phyloP scores from a whole-genome alignment of 2,113 vertebrate species.

The Heterocephalus glaber region DNA sequence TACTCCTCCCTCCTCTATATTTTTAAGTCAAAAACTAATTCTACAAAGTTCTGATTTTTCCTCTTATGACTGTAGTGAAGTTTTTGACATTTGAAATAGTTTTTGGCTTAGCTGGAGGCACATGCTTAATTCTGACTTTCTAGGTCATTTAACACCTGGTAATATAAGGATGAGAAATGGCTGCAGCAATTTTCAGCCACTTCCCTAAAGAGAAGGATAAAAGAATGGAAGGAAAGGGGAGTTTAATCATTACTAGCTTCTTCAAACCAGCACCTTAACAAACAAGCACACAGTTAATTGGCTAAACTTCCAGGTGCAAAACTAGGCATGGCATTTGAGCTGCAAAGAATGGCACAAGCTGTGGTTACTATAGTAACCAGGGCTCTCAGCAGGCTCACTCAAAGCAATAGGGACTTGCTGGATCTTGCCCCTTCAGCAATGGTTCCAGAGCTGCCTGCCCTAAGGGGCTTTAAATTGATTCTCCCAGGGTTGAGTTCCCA shows the following conservation, averaged over 20 bases:
- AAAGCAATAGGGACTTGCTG: conserved; percentile 54
- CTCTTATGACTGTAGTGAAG: not conserved
- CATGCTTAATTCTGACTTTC: conserved; percentile 30
- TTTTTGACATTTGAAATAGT: not conserved
- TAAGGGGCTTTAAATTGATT: conserved; percentile 25
- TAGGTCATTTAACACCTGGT: not conserved
- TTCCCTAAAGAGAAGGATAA: conserved; percentile 1
- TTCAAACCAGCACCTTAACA: conserved; percentile 6
- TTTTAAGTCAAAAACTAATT: conserved; percentile 43
- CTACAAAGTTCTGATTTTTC: not conserved
- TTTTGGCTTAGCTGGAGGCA: not conserved
- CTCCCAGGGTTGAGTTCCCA: conserved; percentile 46
- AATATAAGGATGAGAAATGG: not conserved
- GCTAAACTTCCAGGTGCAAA: conserved; percentile 47
- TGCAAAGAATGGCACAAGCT: not conserved
- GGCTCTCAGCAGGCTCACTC: not conserved
- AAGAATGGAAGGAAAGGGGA: not conserved
- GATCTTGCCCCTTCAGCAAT: conserved; percentile 52
- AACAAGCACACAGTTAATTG: conserved; percentile 18
- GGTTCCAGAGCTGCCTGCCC: conserved; percentile 2
- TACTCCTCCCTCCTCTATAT: not conserved
- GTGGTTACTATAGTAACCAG: conserved; percentile 26
- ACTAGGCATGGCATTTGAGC: conserved; percentile 17
- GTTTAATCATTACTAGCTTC: not conserved
- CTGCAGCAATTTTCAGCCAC: conserved; percentile 6